A percentile compares a stretch with the other conserved stretches of the same genome.
phyloP scores from a whole-genome alignment of 2,797 vertebrate genomes.

The Merluccius polli region DNA sequence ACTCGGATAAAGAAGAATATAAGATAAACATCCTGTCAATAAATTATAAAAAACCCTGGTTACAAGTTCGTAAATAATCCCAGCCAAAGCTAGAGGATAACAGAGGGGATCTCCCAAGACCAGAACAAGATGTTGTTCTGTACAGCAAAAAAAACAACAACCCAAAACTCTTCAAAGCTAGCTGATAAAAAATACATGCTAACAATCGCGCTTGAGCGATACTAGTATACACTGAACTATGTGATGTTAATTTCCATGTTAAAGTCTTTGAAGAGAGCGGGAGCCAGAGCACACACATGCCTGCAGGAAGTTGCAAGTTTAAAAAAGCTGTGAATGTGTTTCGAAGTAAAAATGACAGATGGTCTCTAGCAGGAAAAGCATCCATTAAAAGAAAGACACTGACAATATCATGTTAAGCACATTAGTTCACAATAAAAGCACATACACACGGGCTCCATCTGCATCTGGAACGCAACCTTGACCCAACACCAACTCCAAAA shows the following conservation, averaged over 20 bases:
- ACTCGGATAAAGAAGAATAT: neutral
- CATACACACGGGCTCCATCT: neutral
- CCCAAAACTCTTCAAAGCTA: constrained; percentile 38
- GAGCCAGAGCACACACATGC: constrained; percentile 11
- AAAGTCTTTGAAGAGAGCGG: constrained; percentile 48
- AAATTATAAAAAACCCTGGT: neutral
- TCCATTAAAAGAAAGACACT: too few relatives aligned
- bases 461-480: neutral
- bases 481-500: neutral
- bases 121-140: neutral
- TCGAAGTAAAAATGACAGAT: neutral
- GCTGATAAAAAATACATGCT: constrained; percentile 53
- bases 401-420: too few relatives aligned
- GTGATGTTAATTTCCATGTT: constrained; percentile 42
- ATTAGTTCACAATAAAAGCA: neutral
- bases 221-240: constrained; percentile 20
- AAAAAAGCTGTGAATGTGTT: neutral
- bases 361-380: neutral
- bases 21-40: neutral
- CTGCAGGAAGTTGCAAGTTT: neutral
- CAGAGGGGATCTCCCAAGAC: constrained; percentile 9
- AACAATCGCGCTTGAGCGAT: constrained; percentile 39
- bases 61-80: neutral
- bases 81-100: neutral
- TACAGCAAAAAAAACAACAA: neutral